phyloP scores from a whole-genome alignment of 2,113 vertebrate species.

The Mola mola region DNA sequence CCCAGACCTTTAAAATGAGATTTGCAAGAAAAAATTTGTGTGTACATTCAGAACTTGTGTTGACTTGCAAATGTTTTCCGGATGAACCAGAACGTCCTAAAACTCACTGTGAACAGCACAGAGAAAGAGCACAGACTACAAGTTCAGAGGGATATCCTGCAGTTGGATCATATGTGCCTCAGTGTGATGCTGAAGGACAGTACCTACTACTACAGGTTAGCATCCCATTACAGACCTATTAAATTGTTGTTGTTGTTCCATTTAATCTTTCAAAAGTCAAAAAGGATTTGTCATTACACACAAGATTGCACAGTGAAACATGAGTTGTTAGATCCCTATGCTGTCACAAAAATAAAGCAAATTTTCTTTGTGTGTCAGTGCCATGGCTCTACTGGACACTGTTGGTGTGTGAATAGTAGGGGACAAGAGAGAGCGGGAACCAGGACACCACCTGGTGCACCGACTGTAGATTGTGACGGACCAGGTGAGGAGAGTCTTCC shows the following conservation, averaged over 20 bases:
- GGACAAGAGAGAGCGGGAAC: constrained; percentile 85
- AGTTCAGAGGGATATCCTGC: constrained; percentile 39
- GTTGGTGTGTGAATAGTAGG: constrained; percentile 85
- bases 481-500: constrained; percentile 34
- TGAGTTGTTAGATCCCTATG: too few relatives aligned
- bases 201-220: constrained; percentile 77
- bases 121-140: constrained; percentile 48
- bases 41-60: too few relatives aligned
- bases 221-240: too few relatives aligned
- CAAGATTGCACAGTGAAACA: too few relatives aligned
- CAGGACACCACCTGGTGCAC: constrained; percentile 66
- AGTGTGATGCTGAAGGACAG: constrained; percentile 83
- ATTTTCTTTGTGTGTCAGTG: constrained; percentile 41
- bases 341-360: too few relatives aligned
- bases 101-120: constrained; percentile 81
- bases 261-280: too few relatives aligned
- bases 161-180: constrained; percentile 76
- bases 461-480: constrained; percentile 62
- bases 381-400: constrained; percentile 80
- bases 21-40: neutral
- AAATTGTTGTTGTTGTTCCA: too few relatives aligned
- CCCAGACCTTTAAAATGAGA: neutral
- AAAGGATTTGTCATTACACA: too few relatives aligned
- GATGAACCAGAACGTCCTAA: constrained; percentile 30
- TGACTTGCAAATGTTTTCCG: neutral